These are phyloP conservation scores for Leuciscus idus DNA, from an alignment of 2,113 vertebrate genomes.

Conservation along the genomic window DNA sequence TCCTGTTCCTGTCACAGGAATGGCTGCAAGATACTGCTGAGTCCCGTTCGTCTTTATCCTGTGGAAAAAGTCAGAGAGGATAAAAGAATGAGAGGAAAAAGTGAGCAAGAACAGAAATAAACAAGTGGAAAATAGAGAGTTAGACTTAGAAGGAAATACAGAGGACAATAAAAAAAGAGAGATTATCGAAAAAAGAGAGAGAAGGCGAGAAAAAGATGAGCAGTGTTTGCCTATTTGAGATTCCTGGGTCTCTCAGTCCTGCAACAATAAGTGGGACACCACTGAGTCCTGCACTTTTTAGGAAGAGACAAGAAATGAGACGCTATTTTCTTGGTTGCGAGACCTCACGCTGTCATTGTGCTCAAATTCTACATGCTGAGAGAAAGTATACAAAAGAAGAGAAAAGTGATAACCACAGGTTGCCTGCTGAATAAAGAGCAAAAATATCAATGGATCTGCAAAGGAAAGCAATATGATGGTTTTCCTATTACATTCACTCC, in stretches of 20 bases:
- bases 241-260: neutral
- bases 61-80: neutral
- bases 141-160: neutral
- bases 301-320: neutral
- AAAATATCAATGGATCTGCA: conserved; percentile 29
- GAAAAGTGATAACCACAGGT: conserved; percentile 28
- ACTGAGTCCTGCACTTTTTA: conserved; percentile 12
- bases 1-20: conserved; percentile 5
- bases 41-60: conserved; percentile 15
- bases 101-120: conserved; percentile 2
- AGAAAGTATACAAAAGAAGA: conserved; percentile 1
- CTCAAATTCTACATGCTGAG: conserved; percentile 20
- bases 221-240: conserved; percentile 4
- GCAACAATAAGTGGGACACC: conserved; percentile 23
- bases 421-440: conserved; percentile 13
- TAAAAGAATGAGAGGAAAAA: conserved; percentile 12
- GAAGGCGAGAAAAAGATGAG: neutral
- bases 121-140: neutral
- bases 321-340: neutral
- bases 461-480: conserved; percentile 24
- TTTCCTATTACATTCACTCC: conserved; percentile 29
- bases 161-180: neutral
- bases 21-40: conserved; percentile 18
- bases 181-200: neutral
- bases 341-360: conserved; percentile 18